phyloP scores from a whole-genome alignment of 2,797 vertebrate species.

The Melanotaenia parkinsoni region DNA sequence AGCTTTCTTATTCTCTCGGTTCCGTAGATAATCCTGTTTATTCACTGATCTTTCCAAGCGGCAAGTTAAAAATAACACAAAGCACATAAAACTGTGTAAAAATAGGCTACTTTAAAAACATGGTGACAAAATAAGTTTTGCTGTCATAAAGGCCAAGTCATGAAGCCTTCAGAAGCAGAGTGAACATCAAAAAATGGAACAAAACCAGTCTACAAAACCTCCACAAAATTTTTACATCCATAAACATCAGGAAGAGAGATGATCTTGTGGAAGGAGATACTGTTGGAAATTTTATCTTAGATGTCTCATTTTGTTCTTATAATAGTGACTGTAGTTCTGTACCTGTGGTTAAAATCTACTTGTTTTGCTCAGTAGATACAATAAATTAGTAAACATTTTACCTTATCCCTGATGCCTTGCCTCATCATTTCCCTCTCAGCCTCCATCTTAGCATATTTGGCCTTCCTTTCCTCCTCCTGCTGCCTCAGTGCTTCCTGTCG shows the following conservation, averaged over 20 bases:
- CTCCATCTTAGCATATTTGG: slow-evolving; percentile 97
- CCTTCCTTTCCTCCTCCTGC: slow-evolving; percentile 97
- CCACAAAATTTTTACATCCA: no score
- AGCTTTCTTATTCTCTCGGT: background rate
- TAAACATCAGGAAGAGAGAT: background rate
- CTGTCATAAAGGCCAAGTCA: slow-evolving; percentile 30
- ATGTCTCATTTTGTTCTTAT: background rate
- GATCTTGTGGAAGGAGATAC: background rate
- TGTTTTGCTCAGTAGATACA: background rate
- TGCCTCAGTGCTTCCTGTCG: slow-evolving; percentile 95
- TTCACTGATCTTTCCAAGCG: slow-evolving; percentile 32
- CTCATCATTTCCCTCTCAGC: slow-evolving; percentile 94
- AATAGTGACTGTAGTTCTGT: background rate
- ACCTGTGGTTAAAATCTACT: background rate
- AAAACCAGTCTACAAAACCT: slow-evolving; percentile 4
- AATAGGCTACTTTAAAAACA: slow-evolving; percentile 24
- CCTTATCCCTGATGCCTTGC: slow-evolving; percentile 98
- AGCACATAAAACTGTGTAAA: slow-evolving; percentile 33
- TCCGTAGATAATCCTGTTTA: slow-evolving; percentile 14
- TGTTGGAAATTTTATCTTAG: background rate
- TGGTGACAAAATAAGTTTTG: slow-evolving; percentile 10
- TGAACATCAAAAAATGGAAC: background rate
- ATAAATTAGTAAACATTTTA: slow-evolving; percentile 52
- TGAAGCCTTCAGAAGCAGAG: slow-evolving; percentile 31
- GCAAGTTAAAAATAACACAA: slow-evolving; percentile 49